Evolutionary conservation across 2,888 invertebrate genomes (phyloP), one percentile per base, ranked within the genome.

Genomic region (Epinotia ramella): DNA sequence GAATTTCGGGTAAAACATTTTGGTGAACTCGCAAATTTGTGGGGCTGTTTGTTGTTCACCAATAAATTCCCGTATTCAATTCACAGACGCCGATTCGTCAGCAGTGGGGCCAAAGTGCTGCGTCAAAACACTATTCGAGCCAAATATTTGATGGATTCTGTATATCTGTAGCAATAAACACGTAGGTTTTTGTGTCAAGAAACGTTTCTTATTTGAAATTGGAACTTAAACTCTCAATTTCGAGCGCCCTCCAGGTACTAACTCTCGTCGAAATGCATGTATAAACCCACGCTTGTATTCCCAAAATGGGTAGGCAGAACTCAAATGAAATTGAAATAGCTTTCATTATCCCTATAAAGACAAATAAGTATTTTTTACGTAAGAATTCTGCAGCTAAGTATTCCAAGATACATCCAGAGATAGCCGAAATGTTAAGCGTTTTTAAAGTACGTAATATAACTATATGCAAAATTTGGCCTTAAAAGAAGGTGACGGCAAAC

Each of bases 61-160:
- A 74, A 74, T 65, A 72, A 68, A 67, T 76, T 63, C 56, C 63
- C 76, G 66, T 59, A 76, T 76, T 72, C 71, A 60, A 76, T 76
- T 76, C 72, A 57, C 56, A 63, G 60, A 13, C 28, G 69, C 46
- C 60, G 71, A 63, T 16, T 72, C 62, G 71, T 76, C 76, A 76
- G 76, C 76, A 67, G 13, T 20, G 76, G 71, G 76, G 66, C 56
- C 53, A 72, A 72, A 76, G 20, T 72, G 76, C 76, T 67, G 76
- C 71, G 76, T 76, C 76, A 72, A 76, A 76, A 67, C 69, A 66
- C 75, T 76, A 63, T 60, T 57, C 72, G 71, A 67, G 76, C 76
- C 76, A 76, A 76, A 76, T 71, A 76, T 76, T 75, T 71, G 75
- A 75, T 66, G 71, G 75, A 76, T 76, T 76, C 57, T 62, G 56